A percentile compares a stretch with the other conserved stretches of the same genome.
Conservation (phyloP, 2,888 invertebrate species). For the Oligia strigilis region DNA sequence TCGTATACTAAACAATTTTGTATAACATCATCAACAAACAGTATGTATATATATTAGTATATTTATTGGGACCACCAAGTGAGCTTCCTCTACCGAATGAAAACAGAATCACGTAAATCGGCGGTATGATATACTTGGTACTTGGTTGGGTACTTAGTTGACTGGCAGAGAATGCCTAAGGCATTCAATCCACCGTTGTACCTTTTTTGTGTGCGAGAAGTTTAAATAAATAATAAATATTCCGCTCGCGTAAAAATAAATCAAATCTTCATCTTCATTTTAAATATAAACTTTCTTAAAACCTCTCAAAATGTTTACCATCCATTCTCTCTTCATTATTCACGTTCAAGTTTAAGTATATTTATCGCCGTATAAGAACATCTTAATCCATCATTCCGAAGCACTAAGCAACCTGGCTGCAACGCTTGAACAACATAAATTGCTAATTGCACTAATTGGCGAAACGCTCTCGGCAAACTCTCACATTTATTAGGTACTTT, state of each 20-base stretch:
- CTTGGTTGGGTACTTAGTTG: too few species aligned
- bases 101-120: too few species aligned
- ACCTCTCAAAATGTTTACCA: background rate
- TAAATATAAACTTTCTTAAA: background rate
- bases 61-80: too few species aligned
- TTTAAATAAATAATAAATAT: background rate
- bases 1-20: too few species aligned
- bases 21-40: too few species aligned
- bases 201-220: too few species aligned
- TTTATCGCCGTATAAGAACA: background rate
- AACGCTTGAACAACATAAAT: slow-evolving; percentile 24
- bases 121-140: too few species aligned
- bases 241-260: background rate
- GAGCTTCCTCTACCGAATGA: too few species aligned
- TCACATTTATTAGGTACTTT: slow-evolving; percentile 16
- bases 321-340: background rate
- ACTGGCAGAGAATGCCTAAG: too few species aligned
- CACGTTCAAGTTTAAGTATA: slow-evolving; percentile 13
- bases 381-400: slow-evolving; percentile 27
- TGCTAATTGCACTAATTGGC: slow-evolving; percentile 24
- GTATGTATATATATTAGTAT: too few species aligned
- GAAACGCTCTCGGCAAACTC: slow-evolving; percentile 15
- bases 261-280: background rate
- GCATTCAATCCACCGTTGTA: too few species aligned
- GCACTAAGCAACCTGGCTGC: background rate